Conservation (phyloP, 2,888 invertebrate genomes). For the Deilephila elpenor region DNA sequence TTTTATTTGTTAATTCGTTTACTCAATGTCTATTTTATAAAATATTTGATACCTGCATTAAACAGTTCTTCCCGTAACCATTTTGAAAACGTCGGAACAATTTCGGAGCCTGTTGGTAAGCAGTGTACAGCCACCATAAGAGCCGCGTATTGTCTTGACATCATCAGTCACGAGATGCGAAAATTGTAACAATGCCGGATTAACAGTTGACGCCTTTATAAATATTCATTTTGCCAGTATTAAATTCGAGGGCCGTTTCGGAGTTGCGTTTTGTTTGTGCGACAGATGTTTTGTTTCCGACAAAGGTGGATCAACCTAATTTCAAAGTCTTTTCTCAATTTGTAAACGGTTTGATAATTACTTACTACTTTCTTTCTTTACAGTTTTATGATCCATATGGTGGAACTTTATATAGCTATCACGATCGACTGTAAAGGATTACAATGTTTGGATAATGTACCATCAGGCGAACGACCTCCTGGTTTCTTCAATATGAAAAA, state of each 20-base stretch:
- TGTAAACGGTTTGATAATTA: constrained; percentile 9
- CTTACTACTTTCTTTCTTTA: background rate
- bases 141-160: constrained; percentile 76
- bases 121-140: constrained; percentile 64
- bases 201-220: constrained; percentile 83
- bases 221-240: constrained; percentile 79
- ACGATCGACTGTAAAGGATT: too few relatives aligned
- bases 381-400: too few relatives aligned
- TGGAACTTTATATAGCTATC: too few relatives aligned
- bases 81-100: background rate
- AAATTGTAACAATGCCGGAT: constrained; percentile 81
- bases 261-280: constrained; percentile 70
- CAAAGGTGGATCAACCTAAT: constrained; percentile 44
- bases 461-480: too few relatives aligned
- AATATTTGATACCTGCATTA: background rate
- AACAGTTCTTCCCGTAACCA: too few relatives aligned
- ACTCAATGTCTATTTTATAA: background rate
- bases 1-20: background rate
- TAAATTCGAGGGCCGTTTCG: constrained; percentile 69
- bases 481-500: too few relatives aligned
- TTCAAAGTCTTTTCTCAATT: constrained; percentile 27
- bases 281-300: constrained; percentile 70
- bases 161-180: constrained; percentile 77
- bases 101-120: background rate
- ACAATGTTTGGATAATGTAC: too few relatives aligned